phyloP scores from a whole-genome alignment of 2,797 vertebrate genomes.

The Malacoctenus gilli region DNA sequence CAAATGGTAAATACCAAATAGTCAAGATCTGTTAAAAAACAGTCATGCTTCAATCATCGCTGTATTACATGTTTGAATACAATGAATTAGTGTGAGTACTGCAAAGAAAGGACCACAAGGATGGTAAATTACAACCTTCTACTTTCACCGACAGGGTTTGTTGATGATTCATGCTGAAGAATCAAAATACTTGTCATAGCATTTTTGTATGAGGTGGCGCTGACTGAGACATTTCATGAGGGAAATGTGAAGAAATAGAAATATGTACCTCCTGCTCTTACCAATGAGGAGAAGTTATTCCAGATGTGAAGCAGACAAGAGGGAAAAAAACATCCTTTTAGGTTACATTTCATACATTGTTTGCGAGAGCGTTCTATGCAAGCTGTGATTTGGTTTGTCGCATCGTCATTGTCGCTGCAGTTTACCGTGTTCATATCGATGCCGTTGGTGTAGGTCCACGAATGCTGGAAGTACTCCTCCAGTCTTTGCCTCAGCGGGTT shows the following conservation, averaged over 20 bases:
- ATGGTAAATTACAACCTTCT: too few relatives aligned
- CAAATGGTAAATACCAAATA: too few relatives aligned
- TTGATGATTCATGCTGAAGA: neutral
- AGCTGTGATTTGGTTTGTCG: too few relatives aligned
- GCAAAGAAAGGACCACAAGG: too few relatives aligned
- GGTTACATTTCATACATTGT: slow-evolving; percentile 31
- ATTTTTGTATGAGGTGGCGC: slow-evolving; percentile 1
- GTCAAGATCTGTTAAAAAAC: neutral
- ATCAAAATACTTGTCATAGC: neutral
- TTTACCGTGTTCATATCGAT: slow-evolving; percentile 99
- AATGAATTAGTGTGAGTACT: neutral
- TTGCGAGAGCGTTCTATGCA: neutral
- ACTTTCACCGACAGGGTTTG: too few relatives aligned
- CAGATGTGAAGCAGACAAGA: slow-evolving; percentile 89
- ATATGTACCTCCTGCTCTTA: slow-evolving; percentile 98
- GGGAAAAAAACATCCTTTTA: slow-evolving; percentile 90
- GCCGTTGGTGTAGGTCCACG: slow-evolving; percentile 98
- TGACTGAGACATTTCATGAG: slow-evolving; percentile 4
- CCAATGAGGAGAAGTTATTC: slow-evolving; percentile 89
- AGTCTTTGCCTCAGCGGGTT: slow-evolving; percentile 95
- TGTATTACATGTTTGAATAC: neutral
- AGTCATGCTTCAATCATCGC: too few relatives aligned
- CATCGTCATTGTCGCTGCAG: slow-evolving; percentile 40
- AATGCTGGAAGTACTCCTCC: slow-evolving; percentile 98
- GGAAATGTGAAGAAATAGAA: slow-evolving; percentile 71